Evolutionary conservation across 2,113 vertebrate genomes (phyloP).

Genomic region (Siphamia tubifer): DNA sequence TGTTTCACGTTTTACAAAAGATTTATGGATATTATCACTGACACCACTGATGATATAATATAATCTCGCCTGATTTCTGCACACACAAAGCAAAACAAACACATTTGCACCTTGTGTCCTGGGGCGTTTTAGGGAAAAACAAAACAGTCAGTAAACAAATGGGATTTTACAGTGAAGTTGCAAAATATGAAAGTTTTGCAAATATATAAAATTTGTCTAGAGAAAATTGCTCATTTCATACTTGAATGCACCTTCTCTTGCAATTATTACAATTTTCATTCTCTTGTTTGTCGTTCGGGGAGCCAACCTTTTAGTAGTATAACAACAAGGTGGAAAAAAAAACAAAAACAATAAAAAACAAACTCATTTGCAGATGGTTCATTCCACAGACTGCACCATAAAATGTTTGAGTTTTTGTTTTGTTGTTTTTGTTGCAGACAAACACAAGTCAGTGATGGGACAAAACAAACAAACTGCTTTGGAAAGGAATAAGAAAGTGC

Average conservation of each 20-base stretch:
- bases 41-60: not conserved
- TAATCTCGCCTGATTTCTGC: not conserved
- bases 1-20: not conserved
- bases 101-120: no score
- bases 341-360: not conserved
- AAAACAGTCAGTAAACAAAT: not conserved
- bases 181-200: conserved; percentile 1
- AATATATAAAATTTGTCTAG: not conserved
- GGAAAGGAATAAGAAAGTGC: no score
- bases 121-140: not conserved
- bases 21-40: not conserved
- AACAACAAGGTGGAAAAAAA: not conserved
- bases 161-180: not conserved
- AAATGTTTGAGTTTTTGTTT: no score
- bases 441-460: no score
- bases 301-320: no score
- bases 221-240: conserved; percentile 31
- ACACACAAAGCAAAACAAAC: no score
- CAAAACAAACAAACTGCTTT: no score
- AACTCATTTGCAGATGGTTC: no score
- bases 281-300: conserved; percentile 2
- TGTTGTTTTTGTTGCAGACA: no score
- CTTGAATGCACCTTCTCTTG: conserved; percentile 4
- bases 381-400: no score
- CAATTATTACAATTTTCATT: conserved; percentile 7